A percentile compares a stretch with the other conserved stretches of the same genome.
phyloP scores from a whole-genome alignment of 1,140 invertebrate species.

The Drosophila littoralis region DNA sequence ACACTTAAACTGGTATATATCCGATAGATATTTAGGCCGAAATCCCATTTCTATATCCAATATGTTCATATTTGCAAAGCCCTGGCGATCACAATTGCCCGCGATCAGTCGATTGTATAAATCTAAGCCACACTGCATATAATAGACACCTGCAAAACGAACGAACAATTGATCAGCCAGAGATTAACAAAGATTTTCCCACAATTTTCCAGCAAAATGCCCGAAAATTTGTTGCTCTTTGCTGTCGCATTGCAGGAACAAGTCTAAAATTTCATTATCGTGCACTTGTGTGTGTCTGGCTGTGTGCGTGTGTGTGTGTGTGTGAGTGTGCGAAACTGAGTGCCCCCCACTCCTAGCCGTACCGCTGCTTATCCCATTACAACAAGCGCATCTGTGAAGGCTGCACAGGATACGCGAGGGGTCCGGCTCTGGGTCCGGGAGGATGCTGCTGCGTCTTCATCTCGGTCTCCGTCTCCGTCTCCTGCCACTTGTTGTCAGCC shows the following conservation, averaged over 20 bases:
- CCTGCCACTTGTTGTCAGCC: constrained; percentile 64
- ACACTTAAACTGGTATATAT: no score
- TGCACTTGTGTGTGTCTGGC: constrained; percentile 16
- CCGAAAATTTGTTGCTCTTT: constrained; percentile 36
- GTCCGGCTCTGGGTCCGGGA: constrained; percentile 2
- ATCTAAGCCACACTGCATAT: constrained; percentile 42
- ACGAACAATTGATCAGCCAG: constrained; percentile 68
- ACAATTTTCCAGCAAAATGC: constrained; percentile 68
- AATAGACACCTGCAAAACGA: constrained; percentile 67
- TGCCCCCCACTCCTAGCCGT: constrained; percentile 13
- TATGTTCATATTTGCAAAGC: constrained; percentile 6
- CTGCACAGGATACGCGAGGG: constrained; percentile 29
- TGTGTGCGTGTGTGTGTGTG: constrained; percentile 8
- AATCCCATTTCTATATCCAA: constrained; percentile 16
- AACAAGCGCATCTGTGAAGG: constrained; percentile 57
- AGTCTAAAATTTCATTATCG: constrained; percentile 80
- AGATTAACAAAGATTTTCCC: constrained; percentile 78
- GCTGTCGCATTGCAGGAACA: constrained; percentile 46
- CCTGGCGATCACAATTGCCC: constrained; percentile 12
- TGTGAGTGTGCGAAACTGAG: constrained; percentile 30
- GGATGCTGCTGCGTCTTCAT: not conserved
- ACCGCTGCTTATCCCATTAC: constrained; percentile 74
- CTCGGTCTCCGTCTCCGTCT: constrained; percentile 1
- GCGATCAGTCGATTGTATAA: constrained; percentile 50
- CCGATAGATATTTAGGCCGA: not conserved